These are phyloP conservation scores for Misgurnus mizolepis DNA, from an alignment of 2,113 vertebrate species.

Conservation along the genomic window DNA sequence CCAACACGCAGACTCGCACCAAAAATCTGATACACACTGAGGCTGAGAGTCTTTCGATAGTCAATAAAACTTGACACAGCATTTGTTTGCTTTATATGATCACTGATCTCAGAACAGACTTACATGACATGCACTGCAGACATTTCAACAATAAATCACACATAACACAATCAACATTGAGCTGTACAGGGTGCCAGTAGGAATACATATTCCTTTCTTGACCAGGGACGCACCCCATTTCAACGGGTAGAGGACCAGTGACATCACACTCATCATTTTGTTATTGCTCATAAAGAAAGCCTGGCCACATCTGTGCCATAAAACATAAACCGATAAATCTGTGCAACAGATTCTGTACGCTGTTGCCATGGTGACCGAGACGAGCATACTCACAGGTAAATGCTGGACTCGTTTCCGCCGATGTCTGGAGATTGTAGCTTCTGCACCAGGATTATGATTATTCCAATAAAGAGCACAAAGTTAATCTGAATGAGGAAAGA, in stretches of 20 bases:
- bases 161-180: background rate
- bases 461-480: slow-evolving; percentile 95
- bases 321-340: too few species aligned
- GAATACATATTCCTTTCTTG: too few species aligned
- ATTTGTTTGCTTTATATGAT: too few species aligned
- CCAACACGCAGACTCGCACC: slow-evolving; percentile 27
- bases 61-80: background rate
- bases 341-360: background rate
- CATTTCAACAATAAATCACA: background rate
- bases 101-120: background rate
- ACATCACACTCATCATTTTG: too few species aligned
- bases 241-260: too few species aligned
- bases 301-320: too few species aligned
- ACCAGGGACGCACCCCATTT: too few species aligned
- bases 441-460: slow-evolving; percentile 98
- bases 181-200: too few species aligned
- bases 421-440: slow-evolving; percentile 98
- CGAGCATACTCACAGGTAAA: slow-evolving; percentile 92
- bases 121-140: background rate
- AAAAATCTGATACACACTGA: slow-evolving; percentile 36
- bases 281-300: too few species aligned
- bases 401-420: slow-evolving; percentile 96
- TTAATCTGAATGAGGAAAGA: slow-evolving; percentile 81
- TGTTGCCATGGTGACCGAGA: slow-evolving; percentile 43
- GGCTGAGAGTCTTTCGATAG: background rate